Evolutionary conservation across 2,888 invertebrate genomes (phyloP).

Genomic region (Scotopteryx bipunctaria): DNA sequence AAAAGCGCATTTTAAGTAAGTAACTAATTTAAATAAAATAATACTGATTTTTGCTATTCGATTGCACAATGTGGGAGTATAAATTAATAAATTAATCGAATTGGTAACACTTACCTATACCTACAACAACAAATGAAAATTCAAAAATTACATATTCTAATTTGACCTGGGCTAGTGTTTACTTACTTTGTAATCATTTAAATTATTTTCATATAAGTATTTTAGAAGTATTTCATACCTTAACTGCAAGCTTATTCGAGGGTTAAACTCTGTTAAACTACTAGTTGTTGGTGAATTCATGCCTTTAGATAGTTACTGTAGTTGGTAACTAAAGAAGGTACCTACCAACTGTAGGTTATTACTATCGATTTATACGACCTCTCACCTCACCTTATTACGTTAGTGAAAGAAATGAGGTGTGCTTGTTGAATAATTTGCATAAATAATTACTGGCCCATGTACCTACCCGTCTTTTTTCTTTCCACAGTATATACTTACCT

Average conservation of each 20-base stretch:
- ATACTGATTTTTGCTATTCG: not conserved
- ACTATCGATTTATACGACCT: constrained; percentile 43
- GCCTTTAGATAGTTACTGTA: not conserved
- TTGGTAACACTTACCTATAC: not conserved
- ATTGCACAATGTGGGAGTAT: constrained; percentile 1
- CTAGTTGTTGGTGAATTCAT: not conserved
- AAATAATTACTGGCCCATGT: constrained; percentile 5
- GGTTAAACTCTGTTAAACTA: no score
- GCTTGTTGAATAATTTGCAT: constrained; percentile 22
- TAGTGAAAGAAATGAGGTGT: constrained; percentile 35
- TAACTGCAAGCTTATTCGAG: no score
- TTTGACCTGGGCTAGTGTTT: not conserved
- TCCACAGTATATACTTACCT: not conserved
- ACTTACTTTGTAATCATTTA: no score
- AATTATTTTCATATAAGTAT: no score
- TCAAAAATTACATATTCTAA: constrained; percentile 5
- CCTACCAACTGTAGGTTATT: not conserved
- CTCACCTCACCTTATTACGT: constrained; percentile 42
- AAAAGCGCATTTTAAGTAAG: no score
- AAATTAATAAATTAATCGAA: constrained; percentile 11
- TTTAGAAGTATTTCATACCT: no score
- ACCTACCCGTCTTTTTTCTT: constrained; percentile 4
- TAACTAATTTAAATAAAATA: no score
- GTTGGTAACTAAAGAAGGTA: constrained; percentile 5
- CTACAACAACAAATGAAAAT: constrained; percentile 6